phyloP scores from a whole-genome alignment of 2,113 vertebrate genomes.

The Turdus rufiventris region DNA sequence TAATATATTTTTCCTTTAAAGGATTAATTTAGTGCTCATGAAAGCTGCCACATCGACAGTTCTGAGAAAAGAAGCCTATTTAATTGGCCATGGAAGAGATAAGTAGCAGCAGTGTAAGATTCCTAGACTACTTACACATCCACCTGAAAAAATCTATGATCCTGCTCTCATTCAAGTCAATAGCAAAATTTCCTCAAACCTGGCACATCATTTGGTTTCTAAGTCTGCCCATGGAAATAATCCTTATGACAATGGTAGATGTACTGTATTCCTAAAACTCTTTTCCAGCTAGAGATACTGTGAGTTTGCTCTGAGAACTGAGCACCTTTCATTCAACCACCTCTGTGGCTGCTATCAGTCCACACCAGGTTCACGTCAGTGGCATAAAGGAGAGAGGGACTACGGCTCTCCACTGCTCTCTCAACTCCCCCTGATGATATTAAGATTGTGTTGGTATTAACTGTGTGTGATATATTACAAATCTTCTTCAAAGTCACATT shows the following conservation, averaged over 20 bases:
- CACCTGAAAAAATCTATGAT: slow-evolving; percentile 16
- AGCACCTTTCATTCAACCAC: neutral
- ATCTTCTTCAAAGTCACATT: slow-evolving; percentile 25
- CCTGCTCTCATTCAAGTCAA: neutral
- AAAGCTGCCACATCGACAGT: slow-evolving; percentile 20
- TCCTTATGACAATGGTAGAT: neutral
- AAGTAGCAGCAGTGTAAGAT: neutral
- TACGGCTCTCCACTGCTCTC: neutral
- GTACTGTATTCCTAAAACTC: neutral
- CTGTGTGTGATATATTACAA: neutral
- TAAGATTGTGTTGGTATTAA: neutral
- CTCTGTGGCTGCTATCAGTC: neutral
- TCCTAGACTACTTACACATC: neutral
- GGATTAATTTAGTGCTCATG: slow-evolving; percentile 33
- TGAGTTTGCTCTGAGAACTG: neutral
- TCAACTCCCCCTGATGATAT: neutral
- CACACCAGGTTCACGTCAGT: neutral
- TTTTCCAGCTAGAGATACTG: neutral
- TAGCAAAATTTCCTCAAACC: neutral
- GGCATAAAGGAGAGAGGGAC: neutral
- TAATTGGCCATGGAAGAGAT: slow-evolving; percentile 46
- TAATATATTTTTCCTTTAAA: slow-evolving; percentile 18
- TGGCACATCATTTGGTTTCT: neutral
- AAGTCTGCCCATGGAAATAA: neutral
- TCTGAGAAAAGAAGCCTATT: slow-evolving; percentile 48